Conservation (phyloP, 2,113 vertebrate genomes). For the Prunella fulvescens region DNA sequence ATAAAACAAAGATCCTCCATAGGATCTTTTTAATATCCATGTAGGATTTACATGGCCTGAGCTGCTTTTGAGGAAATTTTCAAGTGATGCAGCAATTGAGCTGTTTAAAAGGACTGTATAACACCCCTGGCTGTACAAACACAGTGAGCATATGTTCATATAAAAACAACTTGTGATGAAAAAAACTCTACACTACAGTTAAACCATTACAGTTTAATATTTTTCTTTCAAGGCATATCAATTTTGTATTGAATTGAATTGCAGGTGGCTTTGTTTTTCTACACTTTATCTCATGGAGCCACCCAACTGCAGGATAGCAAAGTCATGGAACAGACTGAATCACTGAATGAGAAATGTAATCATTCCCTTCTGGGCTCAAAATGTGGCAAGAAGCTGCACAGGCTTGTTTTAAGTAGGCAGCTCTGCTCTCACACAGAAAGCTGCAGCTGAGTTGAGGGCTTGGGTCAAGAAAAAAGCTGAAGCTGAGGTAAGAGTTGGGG, state of each 20-base stretch:
- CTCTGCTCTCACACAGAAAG: background rate
- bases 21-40: background rate
- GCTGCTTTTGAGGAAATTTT: background rate
- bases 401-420: background rate
- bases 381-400: background rate
- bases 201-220: background rate
- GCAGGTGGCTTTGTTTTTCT: background rate
- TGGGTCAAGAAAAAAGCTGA: background rate
- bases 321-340: background rate
- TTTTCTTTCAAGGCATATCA: background rate
- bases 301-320: background rate
- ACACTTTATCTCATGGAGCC: background rate
- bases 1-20: background rate
- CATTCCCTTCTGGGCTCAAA: background rate
- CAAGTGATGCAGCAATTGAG: background rate
- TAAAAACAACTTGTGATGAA: background rate
- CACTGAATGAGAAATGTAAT: background rate
- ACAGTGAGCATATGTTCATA: background rate
- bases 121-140: background rate
- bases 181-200: background rate
- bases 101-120: background rate
- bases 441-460: background rate
- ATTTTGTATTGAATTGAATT: background rate
- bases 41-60: background rate
- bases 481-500: background rate